Evolutionary conservation across 23 tunicate species (phyloP), one percentile per base, ranked within the genome.

Genomic region (Clavelina lepadiformis): DNA sequence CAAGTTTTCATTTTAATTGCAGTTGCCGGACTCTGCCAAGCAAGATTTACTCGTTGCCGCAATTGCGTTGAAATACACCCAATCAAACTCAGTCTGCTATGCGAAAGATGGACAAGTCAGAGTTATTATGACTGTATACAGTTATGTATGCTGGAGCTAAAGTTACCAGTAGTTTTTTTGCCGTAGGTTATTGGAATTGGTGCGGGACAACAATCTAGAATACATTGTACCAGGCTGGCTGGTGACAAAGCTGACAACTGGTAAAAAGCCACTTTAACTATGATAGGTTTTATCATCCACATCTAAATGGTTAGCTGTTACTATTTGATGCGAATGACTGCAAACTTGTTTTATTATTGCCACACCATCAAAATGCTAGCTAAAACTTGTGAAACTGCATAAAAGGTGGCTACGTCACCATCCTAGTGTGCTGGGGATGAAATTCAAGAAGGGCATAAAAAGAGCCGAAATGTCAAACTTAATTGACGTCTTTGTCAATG

Each of bases 121-220:
- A n/a, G n/a, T n/a, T n/a, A n/a, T n/a, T n/a, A n/a, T n/a, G n/a
- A n/a, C n/a, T n/a, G n/a, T n/a, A n/a, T n/a, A n/a, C n/a, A n/a
- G n/a, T n/a, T n/a, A n/a, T n/a, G n/a, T n/a, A n/a, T n/a, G n/a
- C n/a, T n/a, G n/a, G n/a, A n/a, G n/a, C n/a, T n/a, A n/a, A n/a
- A n/a, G n/a, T n/a, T n/a, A n/a, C n/a, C n/a, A n/a, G n/a, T n/a
- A 7, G 22, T 54, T 54, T 54, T 60, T 23, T 61, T 24, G 20
- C 52, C 19, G 13, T 67, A 87, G 86, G 86, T 79, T 27, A 79
- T 87, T 33, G 96, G 96, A 1, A 87, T 79, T 6, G 96, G 96
- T 4, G 96, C 96, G 29, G 96, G 96, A 15, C 96, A 87, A 50
- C 96, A 87, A 63, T 87, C 96, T 1, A 56, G 96, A 11, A 87